These are phyloP conservation scores for Phaethon lepturus DNA, from an alignment of 2,113 vertebrate species.

Conservation along the genomic window DNA sequence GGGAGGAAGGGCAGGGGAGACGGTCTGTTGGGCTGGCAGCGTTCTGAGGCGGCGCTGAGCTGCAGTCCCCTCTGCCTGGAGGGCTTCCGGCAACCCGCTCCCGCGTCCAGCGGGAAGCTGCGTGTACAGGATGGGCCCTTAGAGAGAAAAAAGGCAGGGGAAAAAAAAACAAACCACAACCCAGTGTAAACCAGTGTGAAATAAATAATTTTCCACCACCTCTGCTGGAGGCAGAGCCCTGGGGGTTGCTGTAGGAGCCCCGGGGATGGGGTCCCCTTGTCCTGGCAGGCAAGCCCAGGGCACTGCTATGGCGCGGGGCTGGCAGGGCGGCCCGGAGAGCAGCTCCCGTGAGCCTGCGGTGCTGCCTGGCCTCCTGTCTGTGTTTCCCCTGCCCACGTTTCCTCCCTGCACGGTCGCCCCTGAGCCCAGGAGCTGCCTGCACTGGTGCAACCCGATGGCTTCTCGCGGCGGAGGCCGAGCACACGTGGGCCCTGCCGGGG, in stretches of 20 bases:
- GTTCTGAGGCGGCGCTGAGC: neutral
- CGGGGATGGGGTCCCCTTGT: rapidly evolving
- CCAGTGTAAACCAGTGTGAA: neutral
- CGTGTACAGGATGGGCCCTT: neutral
- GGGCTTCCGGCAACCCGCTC: neutral
- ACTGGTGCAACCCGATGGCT: neutral
- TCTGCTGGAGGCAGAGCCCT: neutral
- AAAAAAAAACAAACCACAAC: rapidly evolving
- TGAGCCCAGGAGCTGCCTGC: neutral
- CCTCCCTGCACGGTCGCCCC: neutral
- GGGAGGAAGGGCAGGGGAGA: neutral
- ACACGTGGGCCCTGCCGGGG: neutral
- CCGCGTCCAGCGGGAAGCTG: neutral
- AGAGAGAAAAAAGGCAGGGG: neutral
- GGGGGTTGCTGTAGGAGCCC: neutral
- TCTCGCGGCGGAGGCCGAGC: neutral
- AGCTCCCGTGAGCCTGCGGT: neutral
- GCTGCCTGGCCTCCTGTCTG: neutral
- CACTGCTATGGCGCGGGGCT: neutral
- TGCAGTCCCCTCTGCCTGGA: neutral
- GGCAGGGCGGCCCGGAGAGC: neutral
- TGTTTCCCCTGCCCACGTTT: rapidly evolving
- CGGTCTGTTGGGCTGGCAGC: neutral
- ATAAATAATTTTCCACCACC: neutral
- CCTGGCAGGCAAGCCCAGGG: neutral